Evolutionary conservation across 2,888 invertebrate species (phyloP), one percentile per base, ranked within the genome.

Genomic region (Dasysyrphus tricinctus): DNA sequence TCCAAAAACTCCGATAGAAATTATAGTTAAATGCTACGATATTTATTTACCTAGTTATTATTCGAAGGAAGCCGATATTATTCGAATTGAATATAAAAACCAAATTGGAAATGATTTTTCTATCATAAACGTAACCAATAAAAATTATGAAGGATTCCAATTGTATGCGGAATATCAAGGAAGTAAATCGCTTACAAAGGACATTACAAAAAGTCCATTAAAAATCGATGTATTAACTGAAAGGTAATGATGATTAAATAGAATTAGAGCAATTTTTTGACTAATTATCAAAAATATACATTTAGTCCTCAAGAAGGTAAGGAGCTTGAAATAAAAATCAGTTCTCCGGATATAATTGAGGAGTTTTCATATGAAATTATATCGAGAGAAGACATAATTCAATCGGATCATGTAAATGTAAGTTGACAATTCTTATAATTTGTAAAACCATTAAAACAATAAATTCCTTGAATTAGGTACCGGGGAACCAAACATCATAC

Each of bases 371-470:
- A 97, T 90, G 94, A 95, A 89, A 94, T 97, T 29, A 93, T 98
- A 86, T 97, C 97, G 3, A 94, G 98, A 74, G 98, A 98, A 0
- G 96, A 97, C 90, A 95, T 98, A 24, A 93, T 97, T 11, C 92
- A 95, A 19, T 96, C 97, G 0, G 95, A 95, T 88, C 96, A 97
- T 5, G 92, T 97, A 6, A 94, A 94, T 92, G 94, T 94, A 63
- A 69, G 65, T 49, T 49, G n/a, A n/a, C 5, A 3, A 12, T 51
- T 12, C 2, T 2, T 6, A 44, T 0, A 4, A 0, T 19, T 3
- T 19, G 9, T 32, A 4, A 16, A 1, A 14, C 14, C 3, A 37
- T 1, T 5, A n/a, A n/a, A n/a, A n/a, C 14, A 56, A 7, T 37
- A 16, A 47, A 3, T 0, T 32, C 0, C 5, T 16, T 5, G 14